Base-by-base conservation (phyloP, 2,797 vertebrate genomes). In the Falco naumanni region DNA sequence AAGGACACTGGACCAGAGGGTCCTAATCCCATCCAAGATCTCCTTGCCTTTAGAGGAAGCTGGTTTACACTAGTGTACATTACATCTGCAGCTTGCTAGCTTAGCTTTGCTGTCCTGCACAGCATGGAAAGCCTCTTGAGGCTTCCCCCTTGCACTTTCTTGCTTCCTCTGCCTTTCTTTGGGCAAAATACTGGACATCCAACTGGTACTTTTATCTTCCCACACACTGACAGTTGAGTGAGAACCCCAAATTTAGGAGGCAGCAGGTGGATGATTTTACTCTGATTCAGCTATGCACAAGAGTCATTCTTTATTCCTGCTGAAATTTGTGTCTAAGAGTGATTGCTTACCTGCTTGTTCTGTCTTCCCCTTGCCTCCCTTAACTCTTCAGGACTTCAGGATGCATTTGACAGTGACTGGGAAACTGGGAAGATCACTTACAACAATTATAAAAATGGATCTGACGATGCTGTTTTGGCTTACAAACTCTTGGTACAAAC, bases 401-500 rank as follows among this genome's bases (percentile, higher is more conserved):
- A 99, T 90, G 99, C 99, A 0, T 99, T 99, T 92, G 99, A 99
- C 98, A 98, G 97, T 5, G 99, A 99, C 98, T 99, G 99, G 99
- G 98, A 99, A 97, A 97, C 98, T 5, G 99, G 99, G 72, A 98
- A 98, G 96, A 99, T 99, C 97, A 99, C 99, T 70, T 98, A 97
- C 83, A 98, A 97, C 97, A 99, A 95, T 98, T 99, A 99, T 65
- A 99, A 97, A 96, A 99, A 99, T 25, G 99, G 99, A 93, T 99
- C 99, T 1, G 99, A 99, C 1, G 99, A 99, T 56, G 99, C 99
- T 9, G 98, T 99, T 80, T 97, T 99, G 93, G 99, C 99, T 64
- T 99, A 99, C 97, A 99, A 99, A 87, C 99, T 99, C 68, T 96
- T 99, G 96, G 99, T 99, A 88, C 99, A 99, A 97, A 99, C 99